These are phyloP conservation scores for Clusia tigrina DNA, from an alignment of 2,888 invertebrate genomes.

Conservation along the genomic window DNA sequence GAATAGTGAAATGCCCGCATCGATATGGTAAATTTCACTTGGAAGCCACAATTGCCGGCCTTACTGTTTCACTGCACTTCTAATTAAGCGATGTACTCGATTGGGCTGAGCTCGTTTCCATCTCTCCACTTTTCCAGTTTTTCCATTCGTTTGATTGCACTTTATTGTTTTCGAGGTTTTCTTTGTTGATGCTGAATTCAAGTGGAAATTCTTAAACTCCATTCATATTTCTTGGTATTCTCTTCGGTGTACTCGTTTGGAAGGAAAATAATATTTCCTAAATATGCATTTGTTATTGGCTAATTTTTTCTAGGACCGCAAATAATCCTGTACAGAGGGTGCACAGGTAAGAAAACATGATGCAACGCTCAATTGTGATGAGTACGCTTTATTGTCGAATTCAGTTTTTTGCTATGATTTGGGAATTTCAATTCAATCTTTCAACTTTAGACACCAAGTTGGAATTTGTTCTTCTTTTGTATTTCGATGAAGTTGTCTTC, in stretches of 20 bases:
- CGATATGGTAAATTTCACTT: constrained; percentile 1
- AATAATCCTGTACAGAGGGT: too few relatives aligned
- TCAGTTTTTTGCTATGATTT: too few relatives aligned
- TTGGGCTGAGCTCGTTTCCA: neutral
- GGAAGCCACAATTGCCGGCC: neutral
- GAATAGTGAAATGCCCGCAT: neutral
- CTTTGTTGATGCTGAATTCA: neutral
- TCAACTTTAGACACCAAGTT: too few relatives aligned
- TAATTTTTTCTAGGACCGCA: too few relatives aligned
- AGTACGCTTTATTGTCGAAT: too few relatives aligned
- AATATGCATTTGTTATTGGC: too few relatives aligned
- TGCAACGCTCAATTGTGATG: too few relatives aligned
- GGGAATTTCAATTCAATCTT: too few relatives aligned
- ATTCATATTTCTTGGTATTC: neutral
- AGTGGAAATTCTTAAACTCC: neutral
- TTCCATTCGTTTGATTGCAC: neutral
- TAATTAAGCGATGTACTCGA: neutral
- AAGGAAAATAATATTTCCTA: too few relatives aligned
- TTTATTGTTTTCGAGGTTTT: neutral
- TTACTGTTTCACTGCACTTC: neutral
- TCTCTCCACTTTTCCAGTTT: neutral
- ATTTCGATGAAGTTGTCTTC: too few relatives aligned
- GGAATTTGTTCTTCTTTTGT: too few relatives aligned
- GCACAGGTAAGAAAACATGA: too few relatives aligned
- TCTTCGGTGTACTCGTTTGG: neutral